Evolutionary conservation across 2,113 vertebrate species (phyloP).

Genomic region (Protomyctophum bolini): DNA sequence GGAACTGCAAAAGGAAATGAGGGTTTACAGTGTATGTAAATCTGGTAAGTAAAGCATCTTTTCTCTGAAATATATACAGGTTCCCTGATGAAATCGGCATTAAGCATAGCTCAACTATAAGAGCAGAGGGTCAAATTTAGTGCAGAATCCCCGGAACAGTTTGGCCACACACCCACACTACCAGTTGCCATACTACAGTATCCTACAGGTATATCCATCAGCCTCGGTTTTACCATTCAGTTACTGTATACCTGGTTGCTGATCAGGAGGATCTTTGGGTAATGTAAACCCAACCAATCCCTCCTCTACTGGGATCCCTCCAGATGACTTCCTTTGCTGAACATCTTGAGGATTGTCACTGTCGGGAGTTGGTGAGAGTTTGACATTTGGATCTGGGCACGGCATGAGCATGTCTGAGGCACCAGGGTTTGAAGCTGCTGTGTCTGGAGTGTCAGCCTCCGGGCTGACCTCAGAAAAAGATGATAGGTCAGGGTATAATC

Average conservation of each 20-base stretch:
- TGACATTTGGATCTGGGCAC: slow-evolving; percentile 5
- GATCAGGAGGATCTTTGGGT: slow-evolving; percentile 47
- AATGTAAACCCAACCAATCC: slow-evolving; percentile 51
- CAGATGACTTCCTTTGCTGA: slow-evolving; percentile 39
- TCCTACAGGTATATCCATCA: not conserved
- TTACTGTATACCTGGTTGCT: slow-evolving; percentile 51
- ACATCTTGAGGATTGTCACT: slow-evolving; percentile 8
- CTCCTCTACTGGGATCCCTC: slow-evolving; percentile 49
- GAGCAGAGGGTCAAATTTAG: too few species aligned
- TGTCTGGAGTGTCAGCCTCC: slow-evolving; percentile 15
- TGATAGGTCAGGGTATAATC: slow-evolving; percentile 4
- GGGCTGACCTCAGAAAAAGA: slow-evolving; percentile 16
- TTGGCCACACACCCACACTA: too few species aligned
- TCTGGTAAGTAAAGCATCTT: too few species aligned
- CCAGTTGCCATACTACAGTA: too few species aligned
- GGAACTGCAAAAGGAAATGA: too few species aligned
- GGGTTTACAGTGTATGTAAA: too few species aligned
- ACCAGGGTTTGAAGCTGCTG: not conserved
- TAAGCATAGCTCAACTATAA: too few species aligned
- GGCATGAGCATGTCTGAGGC: slow-evolving; percentile 5
- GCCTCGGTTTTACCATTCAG: not conserved
- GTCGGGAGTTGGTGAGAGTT: not conserved
- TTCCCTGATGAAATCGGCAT: too few species aligned
- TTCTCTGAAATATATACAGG: too few species aligned
- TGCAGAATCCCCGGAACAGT: too few species aligned